Base-by-base conservation (phyloP, 2,888 invertebrate species). In the Drosophila formosana region DNA sequence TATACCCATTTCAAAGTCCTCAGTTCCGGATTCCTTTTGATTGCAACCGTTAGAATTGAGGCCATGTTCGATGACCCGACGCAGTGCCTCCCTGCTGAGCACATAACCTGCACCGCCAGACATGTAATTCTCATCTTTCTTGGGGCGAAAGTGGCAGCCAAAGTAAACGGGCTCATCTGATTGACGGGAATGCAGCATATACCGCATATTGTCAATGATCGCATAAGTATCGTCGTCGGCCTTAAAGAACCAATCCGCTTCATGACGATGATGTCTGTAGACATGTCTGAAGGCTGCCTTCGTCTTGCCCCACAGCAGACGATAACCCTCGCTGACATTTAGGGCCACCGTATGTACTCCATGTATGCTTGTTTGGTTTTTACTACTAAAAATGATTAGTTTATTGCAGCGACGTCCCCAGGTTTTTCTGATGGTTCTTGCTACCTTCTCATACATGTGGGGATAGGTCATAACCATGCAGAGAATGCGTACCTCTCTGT, bases 181-280 rank as follows among this genome's bases (percentile, higher is more conserved):
- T 82, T 95, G 94, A 89, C 96, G 94, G 0, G 95, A 94, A 3
- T 95, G 94, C 13, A 99, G 92, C 95, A 98, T 96, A 85, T 96
- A 96, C 8, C 99, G 94, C 23, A 99, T 93, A 92, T 99, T 99
- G 92, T 99, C 99, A 46, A 99, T 94, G 18, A 99, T 94, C 6
- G 98, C 97, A 92, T 98, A 99, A 98, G 99, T 98, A 90, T 99
- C 99, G 92, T 99, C 99, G 89, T 99, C 99, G n/a, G 99, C 98
- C 92, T 99, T 99, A 89, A 99, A 93, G 92, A 99, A 99, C 98
- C 98, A 99, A 92, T 99, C 98, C 0, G 96, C 97, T 57, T 98
- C 95, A 75, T 97, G 93, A 45, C 95, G 93, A 91, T 98, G 95
- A 90, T 98, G 94, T 75, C 96, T 94, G 90, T 97, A 97, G 7